Evolutionary conservation across 2,797 vertebrate species (phyloP).

Genomic region (Mormyrus proboscirostris): DNA sequence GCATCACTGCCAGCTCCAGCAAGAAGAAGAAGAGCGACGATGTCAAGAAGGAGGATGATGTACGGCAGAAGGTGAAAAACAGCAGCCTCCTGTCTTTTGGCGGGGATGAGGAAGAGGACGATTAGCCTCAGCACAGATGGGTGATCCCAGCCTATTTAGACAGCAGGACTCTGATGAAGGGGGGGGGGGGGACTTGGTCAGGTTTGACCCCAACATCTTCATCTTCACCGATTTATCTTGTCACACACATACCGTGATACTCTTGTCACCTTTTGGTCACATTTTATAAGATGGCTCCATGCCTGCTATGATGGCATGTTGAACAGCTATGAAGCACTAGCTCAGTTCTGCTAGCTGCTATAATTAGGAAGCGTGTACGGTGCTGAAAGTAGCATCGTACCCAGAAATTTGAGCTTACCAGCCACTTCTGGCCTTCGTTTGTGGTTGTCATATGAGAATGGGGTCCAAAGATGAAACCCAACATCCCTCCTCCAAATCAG

Average conservation of each 20-base stretch:
- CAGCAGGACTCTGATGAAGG: background rate
- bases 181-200: background rate
- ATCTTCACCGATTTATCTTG: background rate
- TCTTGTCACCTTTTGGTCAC: background rate
- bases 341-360: background rate
- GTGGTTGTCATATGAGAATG: background rate
- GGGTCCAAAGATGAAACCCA: background rate
- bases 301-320: background rate
- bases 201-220: background rate
- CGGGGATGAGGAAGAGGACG: slow-evolving; percentile 80
- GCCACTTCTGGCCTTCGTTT: background rate
- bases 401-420: background rate
- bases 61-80: slow-evolving; percentile 82
- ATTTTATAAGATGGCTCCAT: background rate
- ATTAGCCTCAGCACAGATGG: background rate
- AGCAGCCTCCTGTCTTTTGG: slow-evolving; percentile 90
- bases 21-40: slow-evolving; percentile 73
- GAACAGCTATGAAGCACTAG: background rate
- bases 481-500: background rate
- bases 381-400: background rate
- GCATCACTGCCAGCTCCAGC: slow-evolving; percentile 82
- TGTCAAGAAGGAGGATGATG: slow-evolving; percentile 54
- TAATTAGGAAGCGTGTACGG: background rate
- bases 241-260: background rate
- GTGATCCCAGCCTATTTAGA: background rate